phyloP scores from a whole-genome alignment of 2,113 vertebrate species.

The Oncorhynchus keta region DNA sequence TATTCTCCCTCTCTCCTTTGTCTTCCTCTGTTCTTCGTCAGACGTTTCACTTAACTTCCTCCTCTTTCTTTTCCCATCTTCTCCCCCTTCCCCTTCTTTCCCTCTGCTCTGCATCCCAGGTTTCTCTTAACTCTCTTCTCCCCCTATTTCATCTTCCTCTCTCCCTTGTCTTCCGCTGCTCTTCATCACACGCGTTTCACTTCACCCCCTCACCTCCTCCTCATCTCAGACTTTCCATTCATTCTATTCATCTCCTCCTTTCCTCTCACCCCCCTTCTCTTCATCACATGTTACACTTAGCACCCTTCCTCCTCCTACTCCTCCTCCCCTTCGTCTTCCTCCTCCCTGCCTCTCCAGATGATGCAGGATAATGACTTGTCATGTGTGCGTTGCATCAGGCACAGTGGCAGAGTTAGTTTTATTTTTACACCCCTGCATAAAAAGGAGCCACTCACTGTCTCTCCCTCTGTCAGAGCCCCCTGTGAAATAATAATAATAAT shows the following conservation, averaged over 20 bases:
- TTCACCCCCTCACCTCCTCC: conserved; percentile 22
- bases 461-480: conserved; percentile 33
- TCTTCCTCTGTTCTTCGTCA: conserved; percentile 3
- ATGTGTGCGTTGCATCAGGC: conserved; percentile 36
- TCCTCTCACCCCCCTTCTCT: not conserved
- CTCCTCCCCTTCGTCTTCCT: conserved; percentile 28
- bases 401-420: not conserved
- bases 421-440: conserved; percentile 3
- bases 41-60: not conserved
- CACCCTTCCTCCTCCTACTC: conserved; percentile 2
- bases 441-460: conserved; percentile 16
- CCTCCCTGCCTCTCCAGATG: conserved; percentile 33
- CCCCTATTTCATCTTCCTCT: too few species aligned
- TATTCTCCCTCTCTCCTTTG: not conserved
- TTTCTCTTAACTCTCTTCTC: too few species aligned
- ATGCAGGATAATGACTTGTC: conserved; percentile 58
- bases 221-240: not conserved
- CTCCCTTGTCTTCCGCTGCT: not conserved
- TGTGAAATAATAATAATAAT: conserved; percentile 40
- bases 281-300: conserved; percentile 6
- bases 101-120: too few species aligned
- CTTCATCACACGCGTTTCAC: too few species aligned
- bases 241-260: not conserved
- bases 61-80: not conserved
- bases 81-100: too few species aligned